Evolutionary conservation across 53 echinoderm and acorn worm genomes (phyloP).

Genomic region (Holothuria leucospilota): DNA sequence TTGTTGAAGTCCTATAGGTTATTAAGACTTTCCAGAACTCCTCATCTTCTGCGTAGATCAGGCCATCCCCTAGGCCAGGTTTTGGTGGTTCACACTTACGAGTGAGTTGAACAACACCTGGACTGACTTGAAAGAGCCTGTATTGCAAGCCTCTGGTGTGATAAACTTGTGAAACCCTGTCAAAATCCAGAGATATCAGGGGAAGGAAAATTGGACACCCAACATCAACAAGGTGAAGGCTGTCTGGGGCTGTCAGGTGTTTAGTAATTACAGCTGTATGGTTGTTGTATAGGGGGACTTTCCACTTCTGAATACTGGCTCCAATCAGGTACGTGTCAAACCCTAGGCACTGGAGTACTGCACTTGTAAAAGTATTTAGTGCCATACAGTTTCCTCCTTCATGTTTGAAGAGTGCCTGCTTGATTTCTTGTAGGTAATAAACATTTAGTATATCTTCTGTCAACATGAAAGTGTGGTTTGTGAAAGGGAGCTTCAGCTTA

Average conservation of each 20-base stretch:
- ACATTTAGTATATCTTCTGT: not conserved
- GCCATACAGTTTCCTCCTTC: constrained; percentile 27
- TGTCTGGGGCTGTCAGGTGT: not conserved
- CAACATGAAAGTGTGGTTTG: not conserved
- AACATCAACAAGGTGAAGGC: constrained; percentile 14
- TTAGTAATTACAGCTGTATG: not conserved
- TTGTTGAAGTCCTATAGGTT: not conserved
- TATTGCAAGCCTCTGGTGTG: not conserved
- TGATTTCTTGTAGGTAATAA: not conserved
- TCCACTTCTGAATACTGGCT: not conserved
- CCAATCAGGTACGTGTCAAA: constrained; percentile 24
- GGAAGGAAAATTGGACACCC: not conserved
- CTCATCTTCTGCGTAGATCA: not conserved
- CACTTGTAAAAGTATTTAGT: constrained; percentile 7
- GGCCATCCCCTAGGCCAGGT: not conserved
- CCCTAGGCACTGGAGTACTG: constrained; percentile 3
- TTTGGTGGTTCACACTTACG: not conserved
- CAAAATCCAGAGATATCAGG: not conserved
- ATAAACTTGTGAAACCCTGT: not conserved
- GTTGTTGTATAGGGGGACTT: not conserved
- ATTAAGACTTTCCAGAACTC: constrained; percentile 12
- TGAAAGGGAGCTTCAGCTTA: not conserved
- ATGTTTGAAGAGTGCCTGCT: not conserved
- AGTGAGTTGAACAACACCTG: constrained; percentile 14
- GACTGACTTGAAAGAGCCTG: constrained; percentile 4